Evolutionary conservation across 2,888 invertebrate species (phyloP).

Genomic region (Oscheius myriophilus): DNA sequence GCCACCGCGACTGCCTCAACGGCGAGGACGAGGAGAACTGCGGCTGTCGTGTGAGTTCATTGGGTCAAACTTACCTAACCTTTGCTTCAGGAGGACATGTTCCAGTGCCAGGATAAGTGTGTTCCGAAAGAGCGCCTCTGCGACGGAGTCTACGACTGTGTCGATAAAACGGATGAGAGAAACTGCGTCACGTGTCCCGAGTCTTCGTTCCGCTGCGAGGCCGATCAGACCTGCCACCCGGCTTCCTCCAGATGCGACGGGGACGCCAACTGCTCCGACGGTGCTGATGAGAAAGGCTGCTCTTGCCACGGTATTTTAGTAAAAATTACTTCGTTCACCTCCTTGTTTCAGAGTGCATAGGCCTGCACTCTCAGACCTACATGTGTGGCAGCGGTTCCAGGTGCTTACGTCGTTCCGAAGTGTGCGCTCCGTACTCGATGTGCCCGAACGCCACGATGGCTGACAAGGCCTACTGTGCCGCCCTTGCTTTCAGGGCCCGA

Average conservation of each 20-base stretch:
- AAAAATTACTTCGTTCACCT: background rate
- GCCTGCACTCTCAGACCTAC: constrained; percentile 53
- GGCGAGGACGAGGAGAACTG: constrained; percentile 59
- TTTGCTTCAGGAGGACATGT: constrained; percentile 16
- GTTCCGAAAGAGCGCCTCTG: constrained; percentile 39
- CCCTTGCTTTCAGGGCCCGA: constrained; percentile 1
- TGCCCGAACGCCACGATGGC: constrained; percentile 59
- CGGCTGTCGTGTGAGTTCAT: constrained; percentile 1
- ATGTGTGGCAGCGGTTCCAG: constrained; percentile 55
- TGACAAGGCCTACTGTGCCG: constrained; percentile 45
- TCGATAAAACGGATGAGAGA: constrained; percentile 56
- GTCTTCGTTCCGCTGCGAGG: constrained; percentile 45
- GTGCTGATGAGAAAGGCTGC: constrained; percentile 59
- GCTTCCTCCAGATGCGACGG: constrained; percentile 56
- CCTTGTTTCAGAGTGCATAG: constrained; percentile 52
- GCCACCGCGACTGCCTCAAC: constrained; percentile 50
- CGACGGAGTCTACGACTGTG: constrained; percentile 57
- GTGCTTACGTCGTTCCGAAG: constrained; percentile 59
- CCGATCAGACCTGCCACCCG: constrained; percentile 54
- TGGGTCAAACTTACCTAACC: background rate
- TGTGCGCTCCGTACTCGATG: constrained; percentile 59
- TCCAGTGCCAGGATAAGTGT: constrained; percentile 45
- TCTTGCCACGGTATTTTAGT: constrained; percentile 55
- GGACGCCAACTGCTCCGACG: constrained; percentile 56
- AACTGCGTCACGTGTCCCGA: constrained; percentile 47